Evolutionary conservation across 2,797 vertebrate species (phyloP).

Genomic region (Pipistrellus pygmaeus): DNA sequence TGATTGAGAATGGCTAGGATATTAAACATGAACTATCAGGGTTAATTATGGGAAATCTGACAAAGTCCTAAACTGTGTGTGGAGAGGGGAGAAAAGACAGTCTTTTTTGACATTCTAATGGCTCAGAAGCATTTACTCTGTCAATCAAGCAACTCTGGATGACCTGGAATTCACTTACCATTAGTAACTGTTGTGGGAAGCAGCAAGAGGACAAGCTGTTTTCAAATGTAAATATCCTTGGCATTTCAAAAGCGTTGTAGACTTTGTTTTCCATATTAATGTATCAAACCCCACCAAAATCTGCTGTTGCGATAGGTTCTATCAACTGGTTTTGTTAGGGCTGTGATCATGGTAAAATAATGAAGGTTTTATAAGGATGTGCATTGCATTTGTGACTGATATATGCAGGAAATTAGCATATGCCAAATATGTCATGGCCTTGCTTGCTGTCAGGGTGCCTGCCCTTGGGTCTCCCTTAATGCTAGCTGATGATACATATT

Average conservation of each 20-base stretch:
- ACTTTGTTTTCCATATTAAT: neutral
- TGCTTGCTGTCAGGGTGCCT: neutral
- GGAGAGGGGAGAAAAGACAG: neutral
- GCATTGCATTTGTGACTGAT: neutral
- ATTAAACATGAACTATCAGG: constrained; percentile 37
- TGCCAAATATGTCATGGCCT: neutral
- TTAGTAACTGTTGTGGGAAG: neutral
- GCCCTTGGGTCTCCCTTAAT: neutral
- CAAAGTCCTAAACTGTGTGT: neutral
- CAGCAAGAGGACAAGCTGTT: neutral
- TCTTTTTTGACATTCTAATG: neutral
- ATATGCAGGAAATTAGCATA: neutral
- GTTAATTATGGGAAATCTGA: constrained; percentile 48
- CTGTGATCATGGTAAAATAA: neutral
- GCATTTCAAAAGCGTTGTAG: neutral
- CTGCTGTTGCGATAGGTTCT: neutral
- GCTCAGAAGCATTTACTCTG: neutral
- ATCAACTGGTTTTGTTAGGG: neutral
- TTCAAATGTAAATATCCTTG: constrained; percentile 21
- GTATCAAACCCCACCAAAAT: neutral
- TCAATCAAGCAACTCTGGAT: neutral
- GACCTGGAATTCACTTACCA: neutral
- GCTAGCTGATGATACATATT: rapidly evolving
- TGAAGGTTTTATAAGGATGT: neutral
- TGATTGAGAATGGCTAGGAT: neutral